These are phyloP conservation scores for Dermolepida albohirtum DNA, from an alignment of 2,888 invertebrate genomes.

Conservation along the genomic window DNA sequence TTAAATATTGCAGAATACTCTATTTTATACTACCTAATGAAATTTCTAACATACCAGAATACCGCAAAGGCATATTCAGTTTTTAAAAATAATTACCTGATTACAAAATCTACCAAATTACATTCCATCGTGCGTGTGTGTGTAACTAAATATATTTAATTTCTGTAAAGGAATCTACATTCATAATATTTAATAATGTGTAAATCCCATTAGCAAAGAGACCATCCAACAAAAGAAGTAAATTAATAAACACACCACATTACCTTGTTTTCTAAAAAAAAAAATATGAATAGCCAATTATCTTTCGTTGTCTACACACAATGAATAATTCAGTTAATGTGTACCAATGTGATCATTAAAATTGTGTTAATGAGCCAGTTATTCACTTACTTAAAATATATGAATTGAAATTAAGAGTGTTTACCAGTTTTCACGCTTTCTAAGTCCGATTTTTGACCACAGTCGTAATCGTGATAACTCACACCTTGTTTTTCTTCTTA, in stretches of 20 bases:
- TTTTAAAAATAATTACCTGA: no score
- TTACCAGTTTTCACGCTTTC: constrained; percentile 25
- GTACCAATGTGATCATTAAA: constrained; percentile 28
- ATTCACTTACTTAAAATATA: constrained; percentile 3
- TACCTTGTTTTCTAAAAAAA: constrained; percentile 15
- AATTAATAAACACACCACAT: constrained; percentile 11
- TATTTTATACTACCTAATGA: no score
- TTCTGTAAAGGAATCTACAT: no score
- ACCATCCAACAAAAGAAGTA: constrained; percentile 4
- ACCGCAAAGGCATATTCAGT: no score
- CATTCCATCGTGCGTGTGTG: no score
- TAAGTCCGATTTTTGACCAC: constrained; percentile 5
- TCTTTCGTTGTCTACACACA: background rate
- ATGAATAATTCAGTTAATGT: constrained; percentile 21
- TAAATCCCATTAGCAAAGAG: no score
- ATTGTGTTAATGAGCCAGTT: constrained; percentile 25
- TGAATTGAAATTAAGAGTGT: constrained; percentile 19
- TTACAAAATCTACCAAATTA: no score
- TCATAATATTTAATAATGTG: no score
- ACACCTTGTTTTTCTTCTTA: no score
- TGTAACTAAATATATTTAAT: no score
- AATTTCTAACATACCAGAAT: no score
- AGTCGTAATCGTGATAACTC: background rate
- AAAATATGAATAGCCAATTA: constrained; percentile 24
- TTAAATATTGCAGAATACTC: no score